These are phyloP conservation scores for Motacilla alba DNA, from an alignment of 2,113 vertebrate genomes.

Conservation along the genomic window DNA sequence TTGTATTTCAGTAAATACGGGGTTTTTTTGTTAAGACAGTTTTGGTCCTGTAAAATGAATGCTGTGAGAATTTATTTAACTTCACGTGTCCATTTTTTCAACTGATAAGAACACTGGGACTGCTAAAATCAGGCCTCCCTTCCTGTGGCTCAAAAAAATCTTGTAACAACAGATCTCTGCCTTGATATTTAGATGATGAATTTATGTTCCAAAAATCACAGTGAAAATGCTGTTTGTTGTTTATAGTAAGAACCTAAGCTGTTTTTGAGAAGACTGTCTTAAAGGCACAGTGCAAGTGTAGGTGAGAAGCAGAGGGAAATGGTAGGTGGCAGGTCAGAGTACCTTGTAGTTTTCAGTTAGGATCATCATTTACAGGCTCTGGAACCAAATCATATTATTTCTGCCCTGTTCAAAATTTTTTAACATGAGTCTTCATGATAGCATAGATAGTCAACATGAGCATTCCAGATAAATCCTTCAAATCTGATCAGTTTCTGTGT, in stretches of 20 bases:
- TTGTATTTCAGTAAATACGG: background rate
- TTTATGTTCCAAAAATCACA: background rate
- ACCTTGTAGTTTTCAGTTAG: background rate
- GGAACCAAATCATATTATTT: background rate
- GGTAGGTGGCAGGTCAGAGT: background rate
- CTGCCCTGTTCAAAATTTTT: background rate
- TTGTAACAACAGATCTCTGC: background rate
- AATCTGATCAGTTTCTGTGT: background rate
- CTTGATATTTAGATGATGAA: background rate
- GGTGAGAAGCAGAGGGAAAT: background rate
- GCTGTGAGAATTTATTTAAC: background rate
- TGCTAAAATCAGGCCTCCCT: background rate
- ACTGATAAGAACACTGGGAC: background rate
- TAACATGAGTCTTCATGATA: background rate
- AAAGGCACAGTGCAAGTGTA: background rate
- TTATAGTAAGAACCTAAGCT: background rate
- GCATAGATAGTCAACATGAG: no score
- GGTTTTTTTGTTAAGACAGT: background rate
- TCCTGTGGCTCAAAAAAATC: background rate
- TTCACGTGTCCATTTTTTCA: background rate
- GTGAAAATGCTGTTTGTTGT: background rate
- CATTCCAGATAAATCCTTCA: background rate
- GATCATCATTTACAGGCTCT: background rate
- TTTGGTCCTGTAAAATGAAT: background rate
- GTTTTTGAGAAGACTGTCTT: background rate